A percentile compares a stretch with the other conserved stretches of the same genome.
phyloP scores from a whole-genome alignment of 30 jellyfish, hydroid and myxozoan genomes.

The Haliclystus octoradiatus region DNA sequence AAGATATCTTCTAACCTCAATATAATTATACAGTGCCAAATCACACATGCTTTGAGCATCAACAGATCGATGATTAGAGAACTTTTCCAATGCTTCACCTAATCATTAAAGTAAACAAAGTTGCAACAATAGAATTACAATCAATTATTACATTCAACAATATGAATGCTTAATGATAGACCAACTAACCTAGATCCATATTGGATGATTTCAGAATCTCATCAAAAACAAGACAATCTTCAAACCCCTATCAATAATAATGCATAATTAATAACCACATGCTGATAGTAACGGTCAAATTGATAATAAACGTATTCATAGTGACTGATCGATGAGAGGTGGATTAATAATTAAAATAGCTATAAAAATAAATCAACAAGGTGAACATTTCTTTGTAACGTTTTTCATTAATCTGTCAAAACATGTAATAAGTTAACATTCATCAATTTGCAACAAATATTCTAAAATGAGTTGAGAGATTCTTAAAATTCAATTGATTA shows the following conservation, averaged over 20 bases:
- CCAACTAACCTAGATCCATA: constrained; percentile 35
- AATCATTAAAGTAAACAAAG: background rate
- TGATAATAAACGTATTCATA: background rate
- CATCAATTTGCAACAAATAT: too few species aligned
- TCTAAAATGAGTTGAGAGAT: too few species aligned
- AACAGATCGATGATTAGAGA: constrained; percentile 55
- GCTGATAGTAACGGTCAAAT: background rate
- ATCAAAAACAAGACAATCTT: constrained; percentile 80
- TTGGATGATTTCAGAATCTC: constrained; percentile 33
- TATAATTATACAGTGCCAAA: constrained; percentile 81
- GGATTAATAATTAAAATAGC: background rate
- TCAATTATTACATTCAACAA: background rate
- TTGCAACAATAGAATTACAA: background rate
- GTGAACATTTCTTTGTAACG: too few species aligned
- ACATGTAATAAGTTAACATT: too few species aligned
- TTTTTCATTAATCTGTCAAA: too few species aligned
- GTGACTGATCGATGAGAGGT: background rate
- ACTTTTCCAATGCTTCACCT: constrained; percentile 27
- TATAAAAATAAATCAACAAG: too few species aligned
- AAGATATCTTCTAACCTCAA: constrained; percentile 50
- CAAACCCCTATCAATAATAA: constrained; percentile 47
- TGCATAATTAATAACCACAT: background rate
- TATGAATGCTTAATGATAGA: background rate
- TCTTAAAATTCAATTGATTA: too few species aligned
- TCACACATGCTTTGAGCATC: constrained; percentile 97